Evolutionary conservation across 2,113 vertebrate genomes (phyloP), one percentile per base, ranked within the genome.

Genomic region (Taurulus bubalis): DNA sequence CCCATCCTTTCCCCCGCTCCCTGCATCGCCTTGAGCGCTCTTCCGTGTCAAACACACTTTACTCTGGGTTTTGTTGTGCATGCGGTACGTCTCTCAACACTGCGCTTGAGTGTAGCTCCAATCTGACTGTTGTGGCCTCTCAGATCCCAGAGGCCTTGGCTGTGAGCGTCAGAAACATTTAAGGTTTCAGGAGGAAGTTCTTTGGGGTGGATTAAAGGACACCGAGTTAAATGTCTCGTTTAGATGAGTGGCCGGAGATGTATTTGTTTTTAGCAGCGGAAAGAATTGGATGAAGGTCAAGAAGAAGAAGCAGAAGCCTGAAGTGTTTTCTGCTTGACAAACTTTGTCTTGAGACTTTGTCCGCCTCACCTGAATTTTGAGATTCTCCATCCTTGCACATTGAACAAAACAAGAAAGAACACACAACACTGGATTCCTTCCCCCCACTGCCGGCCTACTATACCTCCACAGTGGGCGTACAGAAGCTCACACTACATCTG

Each of bases 31-130:
- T 79, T 66, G 49, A 85, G 87, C 83, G 3, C 67, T 86, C 76
- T 38, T 75, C 64, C 63, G 56, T 81, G 85, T 88, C 89, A 84
- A 65, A 84, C 75, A 70, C 45, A 74, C 71, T 87, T 75, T 83
- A 67, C 60, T 89, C 71, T 73, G 60, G 63, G 51, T 60, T 86
- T 34, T 80, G 82, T 68, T 81, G 40, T 83, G 72, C 63, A 75
- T 82, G 62, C 80, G 51, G 28, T 59, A 4, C 38, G 55, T 82
- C 70, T 80, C 58, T 60, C 55, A 58, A 30, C 24, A n/a, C 62
- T 38, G 45, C 45, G 8, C 60, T 62, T 49, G 68, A 75, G 55
- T 45, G 68, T 65, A 63, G 70, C 60, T 64, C 73, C 36, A 40
- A 11, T 75, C 51, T 0, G 67, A 65, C 40, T 77, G 60, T 68